Percentiles rank a stretch among this genome's conserved stretches.
These are phyloP conservation scores for Microcebus ravelobensis DNA, from an alignment of 2,113 vertebrate species.

Conservation along the genomic window DNA sequence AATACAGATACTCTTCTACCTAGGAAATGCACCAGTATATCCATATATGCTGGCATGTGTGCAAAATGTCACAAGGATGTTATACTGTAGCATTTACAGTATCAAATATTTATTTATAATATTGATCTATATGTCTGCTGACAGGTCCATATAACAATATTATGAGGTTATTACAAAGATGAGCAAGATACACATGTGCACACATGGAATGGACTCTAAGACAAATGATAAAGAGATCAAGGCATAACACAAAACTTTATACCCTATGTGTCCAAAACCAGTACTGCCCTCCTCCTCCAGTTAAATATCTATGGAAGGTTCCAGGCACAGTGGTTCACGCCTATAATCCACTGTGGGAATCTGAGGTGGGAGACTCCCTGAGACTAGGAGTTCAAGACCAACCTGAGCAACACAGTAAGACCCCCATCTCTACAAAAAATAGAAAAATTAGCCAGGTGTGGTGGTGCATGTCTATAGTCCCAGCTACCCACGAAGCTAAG, in stretches of 20 bases:
- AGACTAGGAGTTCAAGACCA: no score
- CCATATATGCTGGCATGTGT: background rate
- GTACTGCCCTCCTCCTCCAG: background rate
- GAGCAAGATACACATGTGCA: background rate
- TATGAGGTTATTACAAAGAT: background rate
- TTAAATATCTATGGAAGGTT: background rate
- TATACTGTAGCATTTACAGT: background rate
- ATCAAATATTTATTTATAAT: background rate
- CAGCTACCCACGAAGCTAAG: no score
- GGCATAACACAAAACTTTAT: background rate
- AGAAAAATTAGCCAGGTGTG: no score
- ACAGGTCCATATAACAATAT: background rate
- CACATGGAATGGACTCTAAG: background rate
- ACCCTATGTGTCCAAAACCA: background rate
- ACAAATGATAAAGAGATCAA: background rate
- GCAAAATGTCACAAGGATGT: background rate
- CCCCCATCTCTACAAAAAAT: no score
- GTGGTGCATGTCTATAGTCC: no score
- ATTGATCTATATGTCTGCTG: background rate
- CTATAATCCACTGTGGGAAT: no score
- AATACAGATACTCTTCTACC: background rate
- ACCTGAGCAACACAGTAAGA: no score
- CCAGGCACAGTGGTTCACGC: no score
- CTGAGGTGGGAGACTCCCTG: no score
- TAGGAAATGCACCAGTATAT: background rate